Percentiles rank a stretch among this genome's conserved stretches.
phyloP scores from a whole-genome alignment of 2,888 invertebrate genomes.

The Ecliptopera silaceata region DNA sequence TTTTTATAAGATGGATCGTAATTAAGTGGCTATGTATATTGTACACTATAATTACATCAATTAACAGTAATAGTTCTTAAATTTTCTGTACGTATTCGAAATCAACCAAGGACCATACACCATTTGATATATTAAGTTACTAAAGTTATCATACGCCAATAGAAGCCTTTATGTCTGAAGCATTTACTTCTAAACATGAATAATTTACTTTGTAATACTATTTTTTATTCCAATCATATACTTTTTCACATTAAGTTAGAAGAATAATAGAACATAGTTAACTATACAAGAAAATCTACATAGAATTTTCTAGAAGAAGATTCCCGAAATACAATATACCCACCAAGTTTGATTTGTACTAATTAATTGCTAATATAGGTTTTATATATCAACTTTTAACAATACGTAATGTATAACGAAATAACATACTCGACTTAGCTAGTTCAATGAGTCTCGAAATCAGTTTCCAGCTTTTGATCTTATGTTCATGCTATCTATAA shows the following conservation, averaged over 20 bases:
- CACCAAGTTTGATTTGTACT: conserved; percentile 17
- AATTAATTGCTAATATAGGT: conserved; percentile 15
- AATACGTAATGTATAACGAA: conserved; percentile 21
- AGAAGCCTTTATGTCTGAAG: conserved; percentile 18
- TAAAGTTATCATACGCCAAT: conserved; percentile 1
- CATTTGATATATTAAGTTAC: background rate
- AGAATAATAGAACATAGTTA: background rate
- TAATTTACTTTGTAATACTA: conserved; percentile 16
- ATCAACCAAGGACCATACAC: too few species aligned
- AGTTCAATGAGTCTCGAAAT: conserved; percentile 3
- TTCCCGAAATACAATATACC: too few species aligned
- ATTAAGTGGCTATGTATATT: too few species aligned
- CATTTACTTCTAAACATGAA: conserved; percentile 8
- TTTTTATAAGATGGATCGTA: too few species aligned
- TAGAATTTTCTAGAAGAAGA: conserved; percentile 6
- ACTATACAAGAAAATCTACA: conserved; percentile 17
- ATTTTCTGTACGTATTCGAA: too few species aligned
- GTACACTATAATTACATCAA: too few species aligned
- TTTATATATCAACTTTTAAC: conserved; percentile 9
- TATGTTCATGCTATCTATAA: too few species aligned
- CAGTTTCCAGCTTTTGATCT: too few species aligned
- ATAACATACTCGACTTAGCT: conserved; percentile 7
- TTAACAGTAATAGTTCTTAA: too few species aligned
- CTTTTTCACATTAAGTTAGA: background rate
- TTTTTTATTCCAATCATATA: background rate